These are phyloP conservation scores for Pristionchus japonicus DNA, from an alignment of 2,888 invertebrate genomes.

Conservation along the genomic window DNA sequence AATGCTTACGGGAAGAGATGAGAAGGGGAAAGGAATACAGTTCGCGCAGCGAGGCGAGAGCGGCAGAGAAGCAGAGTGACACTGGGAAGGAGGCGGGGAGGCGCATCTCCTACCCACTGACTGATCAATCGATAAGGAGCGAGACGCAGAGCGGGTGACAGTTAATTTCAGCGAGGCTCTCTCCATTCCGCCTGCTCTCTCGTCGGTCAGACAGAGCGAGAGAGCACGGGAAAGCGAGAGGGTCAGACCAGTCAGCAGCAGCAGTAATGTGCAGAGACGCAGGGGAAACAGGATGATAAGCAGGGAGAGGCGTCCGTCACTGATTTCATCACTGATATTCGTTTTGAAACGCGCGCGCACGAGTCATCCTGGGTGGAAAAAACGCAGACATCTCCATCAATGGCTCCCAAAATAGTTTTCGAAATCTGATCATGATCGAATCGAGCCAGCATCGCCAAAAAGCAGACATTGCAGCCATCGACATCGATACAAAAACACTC, in stretches of 20 bases:
- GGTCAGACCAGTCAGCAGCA: too few species aligned
- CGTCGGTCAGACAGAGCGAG: too few species aligned
- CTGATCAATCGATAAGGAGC: constrained; percentile 23
- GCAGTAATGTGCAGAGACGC: not conserved
- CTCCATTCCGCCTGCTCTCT: too few species aligned
- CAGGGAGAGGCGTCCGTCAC: not conserved
- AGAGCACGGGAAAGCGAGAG: too few species aligned
- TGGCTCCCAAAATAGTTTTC: too few species aligned
- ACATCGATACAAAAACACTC: too few species aligned
- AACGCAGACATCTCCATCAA: not conserved
- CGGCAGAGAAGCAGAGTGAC: constrained; percentile 19
- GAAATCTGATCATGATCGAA: too few species aligned
- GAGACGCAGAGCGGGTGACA: not conserved
- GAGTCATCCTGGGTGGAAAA: not conserved
- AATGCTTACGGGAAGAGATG: not conserved
- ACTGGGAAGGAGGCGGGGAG: not conserved
- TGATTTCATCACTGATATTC: not conserved
- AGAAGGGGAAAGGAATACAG: not conserved
- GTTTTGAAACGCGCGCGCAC: not conserved
- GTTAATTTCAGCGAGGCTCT: not conserved
- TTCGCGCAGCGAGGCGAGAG: not conserved
- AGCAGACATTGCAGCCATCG: too few species aligned
- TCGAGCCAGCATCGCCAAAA: too few species aligned
- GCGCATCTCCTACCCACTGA: not conserved
- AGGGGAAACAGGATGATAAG: constrained; percentile 10